Evolutionary conservation across 2,888 invertebrate species (phyloP).

Genomic region (Acleris holmiana): DNA sequence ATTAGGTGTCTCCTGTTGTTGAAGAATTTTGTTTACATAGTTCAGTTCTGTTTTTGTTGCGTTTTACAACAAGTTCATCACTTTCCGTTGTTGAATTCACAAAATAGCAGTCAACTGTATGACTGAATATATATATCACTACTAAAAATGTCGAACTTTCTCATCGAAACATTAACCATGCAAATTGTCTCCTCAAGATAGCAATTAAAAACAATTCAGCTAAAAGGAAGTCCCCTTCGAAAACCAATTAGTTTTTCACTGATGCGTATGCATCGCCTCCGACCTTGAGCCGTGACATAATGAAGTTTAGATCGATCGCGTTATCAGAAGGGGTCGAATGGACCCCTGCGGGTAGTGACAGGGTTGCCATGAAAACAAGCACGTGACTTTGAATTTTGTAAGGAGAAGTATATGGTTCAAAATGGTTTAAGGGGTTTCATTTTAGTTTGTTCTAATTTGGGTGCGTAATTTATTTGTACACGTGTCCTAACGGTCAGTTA

Average conservation of each 20-base stretch:
- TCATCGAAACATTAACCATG: not conserved
- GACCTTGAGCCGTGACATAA: conserved; percentile 78
- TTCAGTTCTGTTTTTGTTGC: too few species aligned
- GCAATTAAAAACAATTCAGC: conserved; percentile 39
- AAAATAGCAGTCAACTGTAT: too few species aligned
- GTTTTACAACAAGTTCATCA: too few species aligned
- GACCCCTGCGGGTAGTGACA: conserved; percentile 54
- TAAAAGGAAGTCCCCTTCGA: conserved; percentile 41
- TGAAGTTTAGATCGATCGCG: conserved; percentile 71
- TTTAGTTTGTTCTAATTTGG: conserved; percentile 26
- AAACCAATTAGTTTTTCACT: conserved; percentile 25
- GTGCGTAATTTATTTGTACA: conserved; percentile 23
- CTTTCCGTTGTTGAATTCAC: too few species aligned
- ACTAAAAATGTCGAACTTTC: conserved; percentile 5
- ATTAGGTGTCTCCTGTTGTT: too few species aligned
- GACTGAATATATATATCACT: too few species aligned
- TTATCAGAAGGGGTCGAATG: conserved; percentile 52
- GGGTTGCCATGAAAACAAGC: conserved; percentile 48
- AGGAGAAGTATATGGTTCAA: not conserved
- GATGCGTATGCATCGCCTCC: conserved; percentile 41
- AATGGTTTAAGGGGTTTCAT: not conserved
- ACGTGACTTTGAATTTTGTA: conserved; percentile 23
- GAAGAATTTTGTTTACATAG: too few species aligned
- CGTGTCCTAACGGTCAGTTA: conserved; percentile 25
- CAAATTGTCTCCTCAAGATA: conserved; percentile 35